These are phyloP conservation scores for Rhinoptilus africanus DNA, from an alignment of 2,113 vertebrate species.

Conservation along the genomic window DNA sequence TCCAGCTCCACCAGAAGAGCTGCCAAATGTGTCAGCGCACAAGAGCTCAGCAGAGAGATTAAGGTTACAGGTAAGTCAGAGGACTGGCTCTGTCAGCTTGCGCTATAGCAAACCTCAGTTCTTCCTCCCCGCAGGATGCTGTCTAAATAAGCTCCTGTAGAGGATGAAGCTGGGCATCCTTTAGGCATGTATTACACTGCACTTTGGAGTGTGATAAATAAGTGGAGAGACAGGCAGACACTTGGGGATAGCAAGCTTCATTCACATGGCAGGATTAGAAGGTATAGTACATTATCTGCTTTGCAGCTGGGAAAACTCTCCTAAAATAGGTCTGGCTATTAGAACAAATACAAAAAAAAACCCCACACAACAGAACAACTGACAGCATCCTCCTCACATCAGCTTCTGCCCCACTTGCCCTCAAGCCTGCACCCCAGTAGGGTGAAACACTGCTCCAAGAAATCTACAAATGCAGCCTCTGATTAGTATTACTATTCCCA, in stretches of 20 bases:
- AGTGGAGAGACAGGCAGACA: constrained; percentile 19
- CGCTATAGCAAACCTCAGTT: background rate
- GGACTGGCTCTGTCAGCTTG: background rate
- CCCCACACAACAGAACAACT: background rate
- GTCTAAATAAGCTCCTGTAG: background rate
- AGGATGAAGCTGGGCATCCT: background rate
- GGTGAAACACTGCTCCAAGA: background rate
- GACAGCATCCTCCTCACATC: background rate
- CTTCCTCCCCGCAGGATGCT: background rate
- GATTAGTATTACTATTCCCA: background rate
- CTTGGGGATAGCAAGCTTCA: background rate
- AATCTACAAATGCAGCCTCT: background rate
- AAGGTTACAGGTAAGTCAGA: constrained; percentile 36
- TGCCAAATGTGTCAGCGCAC: constrained; percentile 32
- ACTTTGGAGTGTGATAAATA: background rate
- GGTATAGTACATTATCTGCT: constrained; percentile 4
- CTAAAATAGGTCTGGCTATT: constrained; percentile 29
- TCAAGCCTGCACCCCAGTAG: background rate
- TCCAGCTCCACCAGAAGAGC: background rate
- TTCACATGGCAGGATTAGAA: background rate
- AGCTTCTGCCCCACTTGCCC: constrained; percentile 10
- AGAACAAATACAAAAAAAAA: background rate
- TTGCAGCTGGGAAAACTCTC: constrained; percentile 3
- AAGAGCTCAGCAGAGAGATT: background rate
- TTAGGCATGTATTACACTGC: background rate